phyloP scores from a whole-genome alignment of 2,113 vertebrate species.

The Panthera tigris region DNA sequence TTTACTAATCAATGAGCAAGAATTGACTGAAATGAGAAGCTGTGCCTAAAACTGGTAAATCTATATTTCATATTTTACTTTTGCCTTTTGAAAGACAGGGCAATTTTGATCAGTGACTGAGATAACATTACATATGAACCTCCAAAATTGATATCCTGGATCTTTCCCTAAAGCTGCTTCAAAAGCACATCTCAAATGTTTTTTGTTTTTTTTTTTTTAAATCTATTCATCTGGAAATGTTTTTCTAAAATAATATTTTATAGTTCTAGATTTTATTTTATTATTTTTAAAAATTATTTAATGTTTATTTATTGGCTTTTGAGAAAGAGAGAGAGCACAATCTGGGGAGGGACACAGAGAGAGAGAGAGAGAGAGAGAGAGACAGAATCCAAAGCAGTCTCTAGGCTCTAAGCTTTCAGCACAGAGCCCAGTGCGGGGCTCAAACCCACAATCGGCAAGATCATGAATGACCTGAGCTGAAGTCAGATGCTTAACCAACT shows the following conservation, averaged over 20 bases:
- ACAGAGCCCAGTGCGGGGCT: too few species aligned
- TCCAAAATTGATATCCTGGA: neutral
- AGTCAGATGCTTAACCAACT: too few species aligned
- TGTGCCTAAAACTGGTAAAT: slow-evolving; percentile 58
- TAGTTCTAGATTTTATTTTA: neutral
- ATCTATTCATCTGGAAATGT: neutral
- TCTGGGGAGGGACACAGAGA: too few species aligned
- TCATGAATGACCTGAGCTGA: too few species aligned
- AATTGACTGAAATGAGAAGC: slow-evolving; percentile 60
- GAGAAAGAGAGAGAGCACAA: too few species aligned
- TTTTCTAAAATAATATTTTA: slow-evolving; percentile 7
- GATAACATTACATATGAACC: neutral
- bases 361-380: too few species aligned
- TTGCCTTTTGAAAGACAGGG: slow-evolving; percentile 22
- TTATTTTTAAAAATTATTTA: too few species aligned
- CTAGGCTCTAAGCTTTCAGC: too few species aligned
- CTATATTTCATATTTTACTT: slow-evolving; percentile 72
- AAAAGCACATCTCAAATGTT: neutral
- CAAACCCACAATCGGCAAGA: too few species aligned
- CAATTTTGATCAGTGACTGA: slow-evolving; percentile 5
- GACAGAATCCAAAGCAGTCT: too few species aligned
- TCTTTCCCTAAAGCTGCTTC: neutral
- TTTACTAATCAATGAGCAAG: slow-evolving; percentile 73
- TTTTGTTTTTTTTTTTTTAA: neutral
- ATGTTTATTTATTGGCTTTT: too few species aligned